Base-by-base conservation (phyloP, 2,888 invertebrate species). In the Trachelus stipa region DNA sequence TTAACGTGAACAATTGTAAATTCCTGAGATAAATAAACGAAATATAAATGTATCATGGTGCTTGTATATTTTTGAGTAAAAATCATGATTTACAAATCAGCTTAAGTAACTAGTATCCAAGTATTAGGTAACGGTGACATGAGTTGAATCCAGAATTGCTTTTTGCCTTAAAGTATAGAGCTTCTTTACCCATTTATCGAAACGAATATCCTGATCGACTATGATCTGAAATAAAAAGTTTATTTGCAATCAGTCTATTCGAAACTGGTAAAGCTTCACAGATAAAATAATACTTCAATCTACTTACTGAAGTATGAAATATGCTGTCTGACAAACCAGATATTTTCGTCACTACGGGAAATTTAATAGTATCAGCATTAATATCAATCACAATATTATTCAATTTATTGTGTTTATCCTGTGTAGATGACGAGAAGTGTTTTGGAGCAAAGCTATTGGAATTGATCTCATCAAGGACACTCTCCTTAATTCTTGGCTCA, bases 131-230 rank as follows among this genome's bases (percentile, higher is more conserved):
- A 75, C 56, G 33, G n/a, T 75, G 6, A 37, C 34, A 34, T 77
- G 75, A 34, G 75, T 77, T 68, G 86, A 83, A 77, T 91, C 94
- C 85, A 91, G 92, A 69, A 94, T 90, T 88, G 94, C 94, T 90
- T 94, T 95, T 84, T 95, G 95, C 77, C 95, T 93, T 82, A 94
- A 93, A 73, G 93, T 93, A 85, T 93, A 95, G 2, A 95, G 91
- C 87, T 95, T 95, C 85, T 94, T 95, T 40, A 96, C 93, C 96
- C 96, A 96, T 92, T 95, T 95, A 82, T 96, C 96, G 87, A 94
- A 94, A 79, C 95, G 93, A 76, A 93, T 93, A 83, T 94, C 95
- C 88, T 95, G 94, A 90, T 94, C 94, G 75, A 94, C 93, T 86
- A 95, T 93, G 88, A 95, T 94, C 96, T 96, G 90, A 78, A 93